Conservation (phyloP, 2,888 invertebrate genomes). For the Eupithecia subfuscata region DNA sequence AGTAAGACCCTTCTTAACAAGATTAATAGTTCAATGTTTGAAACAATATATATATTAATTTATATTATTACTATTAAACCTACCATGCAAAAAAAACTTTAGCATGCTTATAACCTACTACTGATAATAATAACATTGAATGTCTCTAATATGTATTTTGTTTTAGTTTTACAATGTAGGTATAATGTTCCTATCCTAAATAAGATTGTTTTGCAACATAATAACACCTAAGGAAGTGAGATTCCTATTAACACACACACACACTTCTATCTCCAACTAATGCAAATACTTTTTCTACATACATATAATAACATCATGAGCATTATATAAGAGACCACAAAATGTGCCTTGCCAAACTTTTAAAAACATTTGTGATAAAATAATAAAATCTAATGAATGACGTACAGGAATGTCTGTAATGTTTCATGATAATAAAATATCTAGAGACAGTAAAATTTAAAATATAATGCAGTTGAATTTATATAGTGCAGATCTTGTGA, state of each 20-base stretch:
- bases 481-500: background rate
- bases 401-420: slow-evolving; percentile 47
- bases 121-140: slow-evolving; percentile 73
- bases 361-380: slow-evolving; percentile 15
- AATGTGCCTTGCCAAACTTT: slow-evolving; percentile 25
- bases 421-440: slow-evolving; percentile 17
- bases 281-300: slow-evolving; percentile 36
- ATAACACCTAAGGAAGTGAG: slow-evolving; percentile 62
- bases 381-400: slow-evolving; percentile 22
- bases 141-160: slow-evolving; percentile 62
- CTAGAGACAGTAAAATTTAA: background rate
- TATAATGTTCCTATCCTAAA: slow-evolving; percentile 59
- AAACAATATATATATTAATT: slow-evolving; percentile 70
- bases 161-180: slow-evolving; percentile 22
- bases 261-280: slow-evolving; percentile 45
- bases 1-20: slow-evolving; percentile 65
- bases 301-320: slow-evolving; percentile 44
- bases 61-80: slow-evolving; percentile 68
- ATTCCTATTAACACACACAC: slow-evolving; percentile 55
- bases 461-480: background rate
- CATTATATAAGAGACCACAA: slow-evolving; percentile 32
- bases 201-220: slow-evolving; percentile 52
- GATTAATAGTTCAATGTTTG: slow-evolving; percentile 59
- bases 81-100: slow-evolving; percentile 76
- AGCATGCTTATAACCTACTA: slow-evolving; percentile 59